Evolutionary conservation across 1,140 invertebrate genomes (phyloP), one percentile per base, ranked within the genome.

Genomic region (Zaprionus lachaisei): DNA sequence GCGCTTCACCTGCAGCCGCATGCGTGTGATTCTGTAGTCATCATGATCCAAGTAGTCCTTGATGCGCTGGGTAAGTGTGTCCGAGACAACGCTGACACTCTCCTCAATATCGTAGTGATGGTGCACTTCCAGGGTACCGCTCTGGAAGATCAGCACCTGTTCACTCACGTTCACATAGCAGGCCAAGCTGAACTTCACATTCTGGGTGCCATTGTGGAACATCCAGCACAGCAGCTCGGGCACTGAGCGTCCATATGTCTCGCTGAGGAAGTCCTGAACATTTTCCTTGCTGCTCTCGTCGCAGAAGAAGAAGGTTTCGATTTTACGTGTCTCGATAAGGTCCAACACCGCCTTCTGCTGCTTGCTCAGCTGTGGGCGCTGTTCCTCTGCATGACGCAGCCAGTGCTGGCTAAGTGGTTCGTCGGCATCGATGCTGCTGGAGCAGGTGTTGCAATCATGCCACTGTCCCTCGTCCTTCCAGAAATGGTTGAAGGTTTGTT

Each of bases 321-420:
- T 80, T 14, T 82, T 76, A 5, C 83, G 83, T 28, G 83, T 72
- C 41, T 86, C 83, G 5, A 86, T 86, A 4, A 86, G 86, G 55
- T 82, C 80, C 4, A 86, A 54, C 9, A 86, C 79, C 0, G 83
- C 83, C 49, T 86, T 69, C 11, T 86, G 83, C 22, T 86, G 83
- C 12, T 80, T 82, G 55, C 56, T 86, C 4, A 86, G 62, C 34
- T 80, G 61, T 4, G 78, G 57, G 1, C 51, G 38, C 57, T 81
- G 72, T n/a, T 86, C 60, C 7, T 70, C 31, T n/a, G 65, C 69
- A 0, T 55, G 56, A 0, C 72, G 83, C 9, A 86, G 31, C 83
- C 83, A 86, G 41, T 86, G 83, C 63, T 86, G 83, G 26, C 83
- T 87, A 9, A 79, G 79, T 11, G 83, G 83, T 68, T 86, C 83